These are phyloP conservation scores for Eurypyga helias DNA, from an alignment of 2,113 vertebrate genomes.

Conservation along the genomic window DNA sequence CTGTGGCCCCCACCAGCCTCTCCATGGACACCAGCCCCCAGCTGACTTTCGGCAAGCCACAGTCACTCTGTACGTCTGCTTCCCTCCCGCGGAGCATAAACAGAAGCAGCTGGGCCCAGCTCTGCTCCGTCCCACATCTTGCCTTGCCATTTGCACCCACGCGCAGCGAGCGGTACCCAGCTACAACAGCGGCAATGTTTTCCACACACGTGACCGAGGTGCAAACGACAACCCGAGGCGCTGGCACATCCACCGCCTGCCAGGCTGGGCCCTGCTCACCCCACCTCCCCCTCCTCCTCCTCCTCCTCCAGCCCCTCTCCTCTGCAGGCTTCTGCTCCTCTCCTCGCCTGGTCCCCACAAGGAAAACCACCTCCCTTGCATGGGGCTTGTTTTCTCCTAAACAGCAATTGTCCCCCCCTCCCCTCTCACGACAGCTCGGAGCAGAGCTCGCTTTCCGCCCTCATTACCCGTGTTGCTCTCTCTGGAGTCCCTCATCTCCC, in stretches of 20 bases:
- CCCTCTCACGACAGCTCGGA: not conserved
- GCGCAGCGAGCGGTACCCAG: conserved; percentile 5
- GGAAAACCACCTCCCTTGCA: not conserved
- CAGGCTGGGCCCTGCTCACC: not conserved
- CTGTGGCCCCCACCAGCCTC: not conserved
- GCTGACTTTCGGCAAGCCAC: not conserved
- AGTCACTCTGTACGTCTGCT: not conserved
- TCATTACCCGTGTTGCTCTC: not conserved
- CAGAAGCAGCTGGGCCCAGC: conserved; percentile 58
- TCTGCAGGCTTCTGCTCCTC: not conserved
- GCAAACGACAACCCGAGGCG: not conserved
- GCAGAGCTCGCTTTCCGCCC: rapidly evolving
- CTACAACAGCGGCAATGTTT: conserved; percentile 16
- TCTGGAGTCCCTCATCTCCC: not conserved
- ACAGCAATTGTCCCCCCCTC: rapidly evolving
- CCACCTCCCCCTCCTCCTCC: not conserved
- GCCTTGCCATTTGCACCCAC: conserved; percentile 52
- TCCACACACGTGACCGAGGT: conserved; percentile 22
- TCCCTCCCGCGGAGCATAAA: conserved; percentile 7
- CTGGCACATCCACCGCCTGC: conserved; percentile 22
- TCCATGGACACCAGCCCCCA: not conserved
- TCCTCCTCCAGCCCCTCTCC: conserved; percentile 12
- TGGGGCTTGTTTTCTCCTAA: not conserved
- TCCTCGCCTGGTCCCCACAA: not conserved
- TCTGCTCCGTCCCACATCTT: conserved; percentile 50